Conservation (phyloP, 2,888 invertebrate genomes). For the Coelinius sp. region DNA sequence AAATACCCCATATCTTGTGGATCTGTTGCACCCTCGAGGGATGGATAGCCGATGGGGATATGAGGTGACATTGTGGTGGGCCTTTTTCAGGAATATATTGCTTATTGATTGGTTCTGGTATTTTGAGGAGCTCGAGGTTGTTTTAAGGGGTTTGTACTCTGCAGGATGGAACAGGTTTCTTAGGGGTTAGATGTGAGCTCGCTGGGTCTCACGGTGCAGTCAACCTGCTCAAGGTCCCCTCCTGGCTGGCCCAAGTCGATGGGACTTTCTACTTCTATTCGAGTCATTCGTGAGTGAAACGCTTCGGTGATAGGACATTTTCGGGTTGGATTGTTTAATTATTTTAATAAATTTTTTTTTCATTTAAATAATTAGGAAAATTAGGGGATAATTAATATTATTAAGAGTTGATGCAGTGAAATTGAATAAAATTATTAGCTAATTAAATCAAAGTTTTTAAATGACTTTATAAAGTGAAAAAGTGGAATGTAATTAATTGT, state of each 20-base stretch:
- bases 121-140: not conserved
- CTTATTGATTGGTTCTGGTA: not conserved
- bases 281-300: not conserved
- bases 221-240: slow-evolving; percentile 52
- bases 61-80: not conserved
- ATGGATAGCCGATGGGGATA: too few species aligned
- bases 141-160: not conserved
- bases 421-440: too few species aligned
- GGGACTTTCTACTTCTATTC: not conserved
- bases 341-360: too few species aligned
- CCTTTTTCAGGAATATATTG: not conserved
- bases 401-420: not conserved
- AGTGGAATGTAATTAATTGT: slow-evolving; percentile 7
- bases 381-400: too few species aligned
- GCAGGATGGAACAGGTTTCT: slow-evolving; percentile 10
- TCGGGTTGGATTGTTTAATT: too few species aligned
- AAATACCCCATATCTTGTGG: not conserved
- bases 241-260: slow-evolving; percentile 48
- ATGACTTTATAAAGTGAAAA: not conserved
- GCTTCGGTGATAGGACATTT: not conserved
- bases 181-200: slow-evolving; percentile 48
- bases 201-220: slow-evolving; percentile 60
- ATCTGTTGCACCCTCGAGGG: not conserved
- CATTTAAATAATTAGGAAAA: too few species aligned
- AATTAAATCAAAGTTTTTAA: not conserved